Base-by-base conservation (phyloP, 2,113 vertebrate genomes). In the Trinectes maculatus region DNA sequence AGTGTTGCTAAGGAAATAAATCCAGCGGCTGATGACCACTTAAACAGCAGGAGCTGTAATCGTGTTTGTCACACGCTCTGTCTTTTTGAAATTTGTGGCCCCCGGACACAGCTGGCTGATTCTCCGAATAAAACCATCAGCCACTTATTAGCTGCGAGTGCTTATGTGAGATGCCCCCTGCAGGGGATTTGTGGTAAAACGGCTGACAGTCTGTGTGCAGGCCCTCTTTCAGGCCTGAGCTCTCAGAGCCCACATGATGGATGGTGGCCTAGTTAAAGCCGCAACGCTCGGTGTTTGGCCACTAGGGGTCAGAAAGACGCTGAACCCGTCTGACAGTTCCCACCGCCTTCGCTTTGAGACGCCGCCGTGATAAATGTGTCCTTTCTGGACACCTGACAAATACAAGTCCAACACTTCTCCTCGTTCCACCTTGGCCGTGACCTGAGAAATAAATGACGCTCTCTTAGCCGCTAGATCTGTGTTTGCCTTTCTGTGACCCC, bases 81-180 rank as follows among this genome's bases (percentile, higher is more conserved):
- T 34, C 44, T n/a, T n/a, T 31, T 48, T 58, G 16, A 48, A 58
- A 75, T 46, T 11, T 39, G 33, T 37, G 33, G n/a, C n/a, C 21
- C 47, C 34, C 12, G 33, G 12, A 57, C 13, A 37, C 15, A 46
- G 36, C 26, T 9, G 24, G 9, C 3, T 0, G 18, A 54, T 34
- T 64, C 62, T 62, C 11, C 26, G 53, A 82, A 66, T 56, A 49
- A 73, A 81, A 67, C 43, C 25, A 63, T 58, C 22, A 62, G 36
- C 36, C 24, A n/a, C 31, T 68, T 72, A 80, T 66, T 56, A 58
- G 43, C 56, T 26, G 36, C 21, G 43, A 34, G 19, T 19, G 51
- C 42, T 71, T 10, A 29, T 11, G 10, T 55, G 54, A 65, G 56
- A 53, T 44, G 46, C 31, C 66, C 13, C 7, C 53, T 8, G 24